Conservation (phyloP, 1,140 invertebrate species). For the Stenopsyche tienmushanensis region DNA sequence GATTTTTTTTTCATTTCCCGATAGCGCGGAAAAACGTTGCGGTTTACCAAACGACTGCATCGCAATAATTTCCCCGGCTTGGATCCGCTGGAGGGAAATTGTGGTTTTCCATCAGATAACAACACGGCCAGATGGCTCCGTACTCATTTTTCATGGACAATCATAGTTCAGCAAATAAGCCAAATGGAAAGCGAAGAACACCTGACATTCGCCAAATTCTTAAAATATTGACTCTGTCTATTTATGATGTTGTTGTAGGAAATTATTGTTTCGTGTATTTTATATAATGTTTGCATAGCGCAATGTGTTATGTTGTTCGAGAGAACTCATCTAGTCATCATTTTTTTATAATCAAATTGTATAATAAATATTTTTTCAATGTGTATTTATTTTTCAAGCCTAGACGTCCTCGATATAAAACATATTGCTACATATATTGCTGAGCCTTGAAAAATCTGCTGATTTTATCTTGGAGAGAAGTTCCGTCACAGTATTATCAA, state of each 20-base stretch:
- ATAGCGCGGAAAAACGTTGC: constrained; percentile 33
- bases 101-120: constrained; percentile 30
- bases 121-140: constrained; percentile 14
- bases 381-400: background rate
- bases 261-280: background rate
- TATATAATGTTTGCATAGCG: background rate
- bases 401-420: too few species aligned
- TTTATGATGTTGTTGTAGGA: too few species aligned
- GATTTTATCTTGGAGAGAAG: too few species aligned
- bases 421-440: too few species aligned
- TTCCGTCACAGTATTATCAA: too few species aligned
- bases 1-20: constrained; percentile 21
- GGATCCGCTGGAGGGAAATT: constrained; percentile 7
- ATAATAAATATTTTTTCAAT: background rate
- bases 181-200: too few species aligned
- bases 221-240: too few species aligned
- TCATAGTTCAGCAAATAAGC: constrained; percentile 19
- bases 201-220: too few species aligned
- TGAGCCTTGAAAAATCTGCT: too few species aligned
- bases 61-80: constrained; percentile 32
- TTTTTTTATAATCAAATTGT: background rate
- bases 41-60: too few species aligned
- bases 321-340: background rate
- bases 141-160: constrained; percentile 26
- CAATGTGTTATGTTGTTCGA: background rate